A percentile compares a stretch with the other conserved stretches of the same genome.
Evolutionary conservation across 2,113 vertebrate genomes (phyloP).

Genomic region (Cyanistes caeruleus): DNA sequence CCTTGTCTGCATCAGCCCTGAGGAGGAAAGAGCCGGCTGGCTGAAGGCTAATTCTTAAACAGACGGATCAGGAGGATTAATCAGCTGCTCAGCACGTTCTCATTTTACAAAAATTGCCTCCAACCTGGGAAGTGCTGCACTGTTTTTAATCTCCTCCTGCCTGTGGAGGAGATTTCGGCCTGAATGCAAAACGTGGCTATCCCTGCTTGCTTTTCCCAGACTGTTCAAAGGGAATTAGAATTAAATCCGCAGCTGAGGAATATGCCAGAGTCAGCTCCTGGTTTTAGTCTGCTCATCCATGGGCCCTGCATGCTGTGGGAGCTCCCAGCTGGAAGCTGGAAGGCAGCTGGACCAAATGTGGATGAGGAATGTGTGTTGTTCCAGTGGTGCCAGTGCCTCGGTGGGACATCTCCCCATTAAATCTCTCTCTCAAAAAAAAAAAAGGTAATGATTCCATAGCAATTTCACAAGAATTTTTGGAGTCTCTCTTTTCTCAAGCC

Average conservation of each 20-base stretch:
- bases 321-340: neutral
- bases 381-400: neutral
- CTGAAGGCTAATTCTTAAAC: neutral
- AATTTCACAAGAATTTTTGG: neutral
- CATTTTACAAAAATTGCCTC: neutral
- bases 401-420: neutral
- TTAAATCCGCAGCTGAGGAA: neutral
- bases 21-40: neutral
- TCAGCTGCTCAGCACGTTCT: neutral
- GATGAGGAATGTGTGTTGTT: neutral
- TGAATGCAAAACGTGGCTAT: neutral
- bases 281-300: neutral
- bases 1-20: fast-evolving
- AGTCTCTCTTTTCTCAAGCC: neutral
- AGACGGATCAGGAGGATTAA: neutral
- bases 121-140: neutral
- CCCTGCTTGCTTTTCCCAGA: neutral
- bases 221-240: neutral
- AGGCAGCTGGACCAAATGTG: neutral
- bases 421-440: neutral
- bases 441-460: neutral
- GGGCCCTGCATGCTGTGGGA: neutral
- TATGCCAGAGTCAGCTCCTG: neutral
- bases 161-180: neutral
- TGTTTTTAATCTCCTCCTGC: neutral